Percentiles rank a stretch among this genome's conserved stretches.
Conservation (phyloP, 2,888 invertebrate species). For the Acanthacorydalis orientalis region DNA sequence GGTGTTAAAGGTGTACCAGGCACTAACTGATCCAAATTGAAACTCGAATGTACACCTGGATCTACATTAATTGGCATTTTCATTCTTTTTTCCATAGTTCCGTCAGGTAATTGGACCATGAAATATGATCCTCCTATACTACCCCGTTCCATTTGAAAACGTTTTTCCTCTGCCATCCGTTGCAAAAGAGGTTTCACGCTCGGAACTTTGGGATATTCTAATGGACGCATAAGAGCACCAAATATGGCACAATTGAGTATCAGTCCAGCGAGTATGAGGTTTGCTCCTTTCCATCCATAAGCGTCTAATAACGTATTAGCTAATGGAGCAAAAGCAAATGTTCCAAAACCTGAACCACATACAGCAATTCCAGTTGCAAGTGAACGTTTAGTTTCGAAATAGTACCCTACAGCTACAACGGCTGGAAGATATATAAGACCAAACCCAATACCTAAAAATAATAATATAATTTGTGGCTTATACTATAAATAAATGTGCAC, state of each 20-base stretch:
- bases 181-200: conserved; percentile 69
- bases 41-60: conserved; percentile 84
- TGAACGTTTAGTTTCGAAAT: conserved; percentile 90
- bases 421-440: conserved; percentile 91
- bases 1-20: conserved; percentile 58
- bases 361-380: conserved; percentile 91
- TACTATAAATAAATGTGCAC: too few relatives aligned
- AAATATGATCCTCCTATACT: conserved; percentile 79
- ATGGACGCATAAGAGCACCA: conserved; percentile 66
- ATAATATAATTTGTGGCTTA: too few relatives aligned
- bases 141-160: conserved; percentile 78
- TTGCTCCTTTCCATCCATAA: conserved; percentile 80
- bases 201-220: conserved; percentile 59
- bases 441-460: conserved; percentile 63
- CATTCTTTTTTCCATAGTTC: conserved; percentile 75
- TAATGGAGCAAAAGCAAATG: conserved; percentile 87
- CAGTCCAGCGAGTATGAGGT: conserved; percentile 80
- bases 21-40: conserved; percentile 70
- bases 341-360: conserved; percentile 90
- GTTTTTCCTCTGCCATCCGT: conserved; percentile 84
- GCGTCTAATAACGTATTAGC: conserved; percentile 60
- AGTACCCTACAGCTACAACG: conserved; percentile 92
- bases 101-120: conserved; percentile 70
- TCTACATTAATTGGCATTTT: conserved; percentile 85
- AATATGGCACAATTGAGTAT: conserved; percentile 84